Evolutionary conservation across 2,888 invertebrate genomes (phyloP).

Genomic region (Trachelus troglodyta): DNA sequence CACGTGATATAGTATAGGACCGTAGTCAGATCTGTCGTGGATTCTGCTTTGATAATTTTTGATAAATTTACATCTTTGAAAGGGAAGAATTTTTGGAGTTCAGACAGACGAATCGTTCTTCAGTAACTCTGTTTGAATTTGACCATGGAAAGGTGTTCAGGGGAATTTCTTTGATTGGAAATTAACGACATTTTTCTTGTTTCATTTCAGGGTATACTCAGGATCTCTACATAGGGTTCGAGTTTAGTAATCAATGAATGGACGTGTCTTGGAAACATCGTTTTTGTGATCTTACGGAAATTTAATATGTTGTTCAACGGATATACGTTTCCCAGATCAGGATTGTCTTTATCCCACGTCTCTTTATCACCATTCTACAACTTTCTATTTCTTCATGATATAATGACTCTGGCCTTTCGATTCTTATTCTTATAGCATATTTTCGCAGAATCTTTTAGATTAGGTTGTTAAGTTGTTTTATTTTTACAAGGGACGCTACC

Average conservation of each 20-base stretch:
- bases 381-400: neutral
- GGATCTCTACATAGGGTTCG: neutral
- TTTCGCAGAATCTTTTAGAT: neutral
- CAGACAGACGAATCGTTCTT: neutral
- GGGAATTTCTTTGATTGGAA: neutral
- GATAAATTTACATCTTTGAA: neutral
- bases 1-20: neutral
- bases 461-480: neutral
- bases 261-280: neutral
- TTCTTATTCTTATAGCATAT: neutral
- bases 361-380: neutral
- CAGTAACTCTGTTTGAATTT: neutral
- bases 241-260: neutral
- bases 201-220: neutral
- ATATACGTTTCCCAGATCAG: neutral
- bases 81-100: neutral
- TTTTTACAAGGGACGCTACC: neutral
- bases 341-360: neutral
- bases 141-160: neutral
- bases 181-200: neutral
- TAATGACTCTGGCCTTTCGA: neutral
- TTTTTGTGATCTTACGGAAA: neutral
- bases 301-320: neutral
- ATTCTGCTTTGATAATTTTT: neutral
- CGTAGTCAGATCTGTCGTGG: neutral